A percentile compares a stretch with the other conserved stretches of the same genome.
These are phyloP conservation scores for Chaenogobius annularis DNA, from an alignment of 2,113 vertebrate genomes.

Conservation along the genomic window DNA sequence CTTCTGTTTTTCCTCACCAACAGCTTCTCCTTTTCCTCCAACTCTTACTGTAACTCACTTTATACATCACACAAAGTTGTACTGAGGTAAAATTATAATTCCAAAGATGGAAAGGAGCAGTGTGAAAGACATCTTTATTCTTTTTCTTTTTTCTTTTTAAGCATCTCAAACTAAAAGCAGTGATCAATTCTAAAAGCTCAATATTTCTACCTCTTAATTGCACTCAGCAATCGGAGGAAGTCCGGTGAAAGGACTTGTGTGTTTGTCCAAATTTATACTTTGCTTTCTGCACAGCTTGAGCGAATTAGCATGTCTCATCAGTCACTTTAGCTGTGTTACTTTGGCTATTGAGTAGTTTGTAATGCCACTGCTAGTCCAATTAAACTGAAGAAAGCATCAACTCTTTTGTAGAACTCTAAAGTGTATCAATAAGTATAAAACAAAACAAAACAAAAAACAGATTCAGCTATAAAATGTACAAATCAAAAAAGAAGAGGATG, in stretches of 20 bases:
- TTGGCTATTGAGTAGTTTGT: not conserved
- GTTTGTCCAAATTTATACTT: conserved; percentile 1
- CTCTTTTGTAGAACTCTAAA: not conserved
- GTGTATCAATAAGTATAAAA: conserved; percentile 2
- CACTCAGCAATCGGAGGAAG: conserved; percentile 4
- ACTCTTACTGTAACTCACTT: conserved; percentile 37
- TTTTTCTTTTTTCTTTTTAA: conserved; percentile 20
- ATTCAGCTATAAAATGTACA: not conserved
- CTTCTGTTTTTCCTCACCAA: conserved; percentile 12
- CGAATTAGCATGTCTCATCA: conserved; percentile 10
- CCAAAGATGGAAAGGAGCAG: not conserved
- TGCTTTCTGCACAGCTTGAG: not conserved
- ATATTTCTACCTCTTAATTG: conserved; percentile 21
- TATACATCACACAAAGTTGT: conserved; percentile 24
- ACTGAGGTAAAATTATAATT: conserved; percentile 11
- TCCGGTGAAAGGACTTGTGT: conserved; percentile 7
- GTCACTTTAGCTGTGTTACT: conserved; percentile 4
- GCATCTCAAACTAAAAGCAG: conserved; percentile 15
- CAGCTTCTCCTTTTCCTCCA: conserved; percentile 12
- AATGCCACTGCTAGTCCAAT: conserved; percentile 5
- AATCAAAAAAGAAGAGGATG: too few species aligned
- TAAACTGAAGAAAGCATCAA: not conserved
- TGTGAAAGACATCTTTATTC: conserved; percentile 9
- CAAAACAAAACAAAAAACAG: not conserved
- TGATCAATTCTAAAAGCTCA: conserved; percentile 9